phyloP scores from a whole-genome alignment of 2,113 vertebrate species.

The Chlorodrepanis virens region DNA sequence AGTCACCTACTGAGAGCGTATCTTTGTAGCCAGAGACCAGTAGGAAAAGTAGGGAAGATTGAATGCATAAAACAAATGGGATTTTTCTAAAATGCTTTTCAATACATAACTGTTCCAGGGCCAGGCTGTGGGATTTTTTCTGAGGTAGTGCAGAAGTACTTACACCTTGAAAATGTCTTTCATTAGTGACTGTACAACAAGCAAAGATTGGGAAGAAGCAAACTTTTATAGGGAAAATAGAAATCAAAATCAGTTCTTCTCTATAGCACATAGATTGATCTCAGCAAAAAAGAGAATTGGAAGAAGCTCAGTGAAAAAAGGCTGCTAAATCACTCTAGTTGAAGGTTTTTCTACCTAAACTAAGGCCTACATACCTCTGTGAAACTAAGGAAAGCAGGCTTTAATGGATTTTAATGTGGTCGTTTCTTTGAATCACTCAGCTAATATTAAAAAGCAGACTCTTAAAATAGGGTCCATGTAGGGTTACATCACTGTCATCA shows the following conservation, averaged over 20 bases:
- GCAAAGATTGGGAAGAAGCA: neutral
- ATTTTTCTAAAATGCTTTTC: neutral
- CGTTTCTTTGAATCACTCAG: neutral
- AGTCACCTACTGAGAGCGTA: neutral
- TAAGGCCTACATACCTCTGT: neutral
- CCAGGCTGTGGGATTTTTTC: neutral
- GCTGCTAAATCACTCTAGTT: neutral
- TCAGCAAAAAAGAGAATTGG: neutral
- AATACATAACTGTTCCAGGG: neutral
- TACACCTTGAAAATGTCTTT: neutral
- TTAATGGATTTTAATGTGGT: neutral
- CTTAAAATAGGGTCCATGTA: neutral
- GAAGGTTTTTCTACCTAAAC: neutral
- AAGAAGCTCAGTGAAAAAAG: neutral
- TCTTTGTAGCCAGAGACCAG: neutral
- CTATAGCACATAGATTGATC: neutral
- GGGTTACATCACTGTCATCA: neutral
- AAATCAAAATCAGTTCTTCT: neutral
- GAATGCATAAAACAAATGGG: neutral
- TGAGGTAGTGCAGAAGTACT: neutral
- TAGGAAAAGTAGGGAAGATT: neutral
- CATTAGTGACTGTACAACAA: neutral
- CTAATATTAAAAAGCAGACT: neutral
- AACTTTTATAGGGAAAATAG: neutral
- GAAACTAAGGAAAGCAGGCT: neutral